These are phyloP conservation scores for Amblyraja radiata DNA, from an alignment of 2,797 vertebrate species.

Conservation along the genomic window DNA sequence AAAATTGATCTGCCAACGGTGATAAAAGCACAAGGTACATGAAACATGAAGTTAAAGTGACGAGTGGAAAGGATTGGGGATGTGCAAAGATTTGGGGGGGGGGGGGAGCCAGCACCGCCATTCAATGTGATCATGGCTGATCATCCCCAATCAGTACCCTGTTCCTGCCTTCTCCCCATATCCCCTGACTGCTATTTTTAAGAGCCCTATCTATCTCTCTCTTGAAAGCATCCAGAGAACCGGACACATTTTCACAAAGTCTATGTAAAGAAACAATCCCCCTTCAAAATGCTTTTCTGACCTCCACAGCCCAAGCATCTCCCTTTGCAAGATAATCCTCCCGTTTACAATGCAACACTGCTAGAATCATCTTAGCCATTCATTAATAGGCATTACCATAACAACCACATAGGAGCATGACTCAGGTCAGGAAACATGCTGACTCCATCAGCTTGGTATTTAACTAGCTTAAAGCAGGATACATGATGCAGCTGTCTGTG, in stretches of 20 bases:
- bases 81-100: too few species aligned
- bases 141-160: too few species aligned
- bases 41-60: too few species aligned
- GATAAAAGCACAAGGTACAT: too few species aligned
- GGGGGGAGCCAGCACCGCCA: too few species aligned
- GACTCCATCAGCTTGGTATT: not conserved
- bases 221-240: too few species aligned
- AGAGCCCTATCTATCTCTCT: too few species aligned
- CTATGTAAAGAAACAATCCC: not conserved
- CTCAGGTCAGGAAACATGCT: not conserved
- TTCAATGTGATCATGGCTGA: too few species aligned
- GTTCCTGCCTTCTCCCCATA: too few species aligned
- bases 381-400: conserved; percentile 15
- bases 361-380: not conserved
- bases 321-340: not conserved
- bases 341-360: not conserved
- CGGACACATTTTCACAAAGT: not conserved
- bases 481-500: not conserved
- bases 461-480: conserved; percentile 1
- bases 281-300: not conserved
- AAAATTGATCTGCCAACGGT: too few species aligned
- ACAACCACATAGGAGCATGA: conserved; percentile 24
- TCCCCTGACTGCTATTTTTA: too few species aligned
- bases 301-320: not conserved
- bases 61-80: too few species aligned